Conservation (phyloP, 1,140 invertebrate genomes). For the Drosophila orena region DNA sequence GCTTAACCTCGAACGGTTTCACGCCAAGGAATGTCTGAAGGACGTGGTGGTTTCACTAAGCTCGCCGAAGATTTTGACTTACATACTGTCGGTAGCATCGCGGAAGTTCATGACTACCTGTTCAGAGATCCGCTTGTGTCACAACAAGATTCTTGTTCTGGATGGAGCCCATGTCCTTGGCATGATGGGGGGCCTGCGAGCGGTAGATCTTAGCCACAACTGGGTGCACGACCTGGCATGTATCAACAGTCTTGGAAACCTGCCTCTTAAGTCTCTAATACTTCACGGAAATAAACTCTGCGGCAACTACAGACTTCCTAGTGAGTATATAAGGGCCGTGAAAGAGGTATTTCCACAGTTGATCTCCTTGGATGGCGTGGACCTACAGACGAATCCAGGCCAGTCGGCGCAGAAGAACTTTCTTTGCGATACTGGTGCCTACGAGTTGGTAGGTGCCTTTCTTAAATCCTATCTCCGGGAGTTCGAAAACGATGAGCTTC, state of each 20-base stretch:
- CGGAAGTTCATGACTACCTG: constrained; percentile 60
- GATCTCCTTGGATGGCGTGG: constrained; percentile 57
- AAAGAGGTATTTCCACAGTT: constrained; percentile 84
- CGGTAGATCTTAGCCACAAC: constrained; percentile 69
- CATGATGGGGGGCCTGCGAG: constrained; percentile 54
- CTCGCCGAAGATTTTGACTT: constrained; percentile 44
- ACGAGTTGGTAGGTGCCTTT: constrained; percentile 63
- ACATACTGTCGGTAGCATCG: constrained; percentile 49
- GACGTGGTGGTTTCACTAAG: constrained; percentile 63
- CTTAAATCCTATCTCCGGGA: constrained; percentile 55
- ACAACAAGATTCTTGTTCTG: constrained; percentile 62
- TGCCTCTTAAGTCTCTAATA: constrained; percentile 68
- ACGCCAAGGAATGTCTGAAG: constrained; percentile 46
- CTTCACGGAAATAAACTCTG: constrained; percentile 86
- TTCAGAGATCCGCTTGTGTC: constrained; percentile 55
- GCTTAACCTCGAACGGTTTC: constrained; percentile 65
- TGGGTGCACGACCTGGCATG: constrained; percentile 61
- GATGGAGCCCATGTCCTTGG: constrained; percentile 34
- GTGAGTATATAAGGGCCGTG: constrained; percentile 84
- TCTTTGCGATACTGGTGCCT: constrained; percentile 59
- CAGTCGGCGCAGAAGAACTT: constrained; percentile 65
- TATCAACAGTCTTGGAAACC: constrained; percentile 38
- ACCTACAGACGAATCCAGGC: constrained; percentile 41
- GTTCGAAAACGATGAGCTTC: constrained; percentile 40
- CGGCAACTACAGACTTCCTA: constrained; percentile 81